A percentile compares a stretch with the other conserved stretches of the same genome.
Evolutionary conservation across 2,113 vertebrate genomes (phyloP).

Genomic region (Gymnogyps californianus): DNA sequence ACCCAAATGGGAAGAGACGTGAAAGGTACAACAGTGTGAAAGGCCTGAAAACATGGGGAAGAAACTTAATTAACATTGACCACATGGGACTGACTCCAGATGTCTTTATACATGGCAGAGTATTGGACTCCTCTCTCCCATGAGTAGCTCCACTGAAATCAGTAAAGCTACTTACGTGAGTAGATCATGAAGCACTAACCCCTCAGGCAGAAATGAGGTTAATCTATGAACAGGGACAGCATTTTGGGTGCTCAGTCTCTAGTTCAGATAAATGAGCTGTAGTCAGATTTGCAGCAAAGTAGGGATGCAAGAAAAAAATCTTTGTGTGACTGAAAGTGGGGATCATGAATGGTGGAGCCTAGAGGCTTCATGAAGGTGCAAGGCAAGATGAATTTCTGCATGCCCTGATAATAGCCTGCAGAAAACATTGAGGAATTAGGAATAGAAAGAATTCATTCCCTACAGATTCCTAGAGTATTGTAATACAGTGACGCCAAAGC

Average conservation of each 20-base stretch:
- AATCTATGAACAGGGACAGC: neutral
- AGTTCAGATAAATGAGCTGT: neutral
- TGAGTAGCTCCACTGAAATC: neutral
- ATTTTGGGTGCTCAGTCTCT: no score
- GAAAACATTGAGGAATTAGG: neutral
- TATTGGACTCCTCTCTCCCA: neutral
- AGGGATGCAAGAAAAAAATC: neutral
- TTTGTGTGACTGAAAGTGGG: neutral
- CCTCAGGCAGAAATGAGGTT: neutral
- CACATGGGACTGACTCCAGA: neutral
- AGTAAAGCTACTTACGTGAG: neutral
- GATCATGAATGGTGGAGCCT: neutral
- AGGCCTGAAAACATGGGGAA: neutral
- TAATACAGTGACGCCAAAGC: neutral
- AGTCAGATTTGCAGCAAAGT: neutral
- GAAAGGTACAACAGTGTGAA: neutral
- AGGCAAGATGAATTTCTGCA: neutral
- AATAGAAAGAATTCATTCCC: neutral
- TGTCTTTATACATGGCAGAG: neutral
- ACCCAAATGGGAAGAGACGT: neutral
- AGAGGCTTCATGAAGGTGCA: neutral
- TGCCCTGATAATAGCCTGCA: neutral
- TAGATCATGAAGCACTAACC: neutral
- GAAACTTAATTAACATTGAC: neutral
- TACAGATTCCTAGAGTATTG: neutral